Base-by-base conservation (phyloP, 2,113 vertebrate species). In the Artemisiospiza belli region DNA sequence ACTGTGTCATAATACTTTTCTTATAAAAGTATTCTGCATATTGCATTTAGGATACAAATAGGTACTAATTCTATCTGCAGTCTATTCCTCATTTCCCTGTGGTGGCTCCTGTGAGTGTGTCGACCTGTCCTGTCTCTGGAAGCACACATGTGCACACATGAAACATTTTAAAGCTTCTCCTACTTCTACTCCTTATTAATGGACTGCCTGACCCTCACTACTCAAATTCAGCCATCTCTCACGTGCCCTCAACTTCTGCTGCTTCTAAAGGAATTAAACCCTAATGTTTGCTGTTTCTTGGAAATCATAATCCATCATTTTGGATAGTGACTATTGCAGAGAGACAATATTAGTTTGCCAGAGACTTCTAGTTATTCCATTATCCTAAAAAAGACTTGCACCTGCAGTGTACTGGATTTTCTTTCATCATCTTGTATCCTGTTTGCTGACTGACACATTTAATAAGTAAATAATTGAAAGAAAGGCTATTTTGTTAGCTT, bases 41-140 rank as follows among this genome's bases (percentile, higher is more conserved):
- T 82, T 91, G 84, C 88, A 92, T 93, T 96, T 87, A 81, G 37
- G 67, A 89, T 93, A 94, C 72, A 94, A 95, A 95, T 90, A 94
- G 68, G 91, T 63, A 61, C 89, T 91, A 92, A 94, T 92, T 92
- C 87, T 18, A 37, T 54, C 31, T 79, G 77, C 64, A 94, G 92
- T 77, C 64, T 73, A 90, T 88, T 89, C 75, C 77, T 94, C 89
- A 95, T 85, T 95, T 95, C 77, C 41, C 81, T 62, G 8, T 62
- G 54, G 54, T 81, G 68, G 46, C 41, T 70, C 62, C 68, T 77
- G 18, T 89, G 75, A 70, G 62, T 1, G 10, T 86, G 90, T 91
- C 2, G 51, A 94, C 88, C 77, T n/a, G 46, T 58, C 15, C 46
- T 33, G 39, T 69, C 74, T 87, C 57, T 83, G 1, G 19, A 28